These are phyloP conservation scores for Pygoscelis antarcticus DNA, from an alignment of 2,113 vertebrate species.

Conservation along the genomic window DNA sequence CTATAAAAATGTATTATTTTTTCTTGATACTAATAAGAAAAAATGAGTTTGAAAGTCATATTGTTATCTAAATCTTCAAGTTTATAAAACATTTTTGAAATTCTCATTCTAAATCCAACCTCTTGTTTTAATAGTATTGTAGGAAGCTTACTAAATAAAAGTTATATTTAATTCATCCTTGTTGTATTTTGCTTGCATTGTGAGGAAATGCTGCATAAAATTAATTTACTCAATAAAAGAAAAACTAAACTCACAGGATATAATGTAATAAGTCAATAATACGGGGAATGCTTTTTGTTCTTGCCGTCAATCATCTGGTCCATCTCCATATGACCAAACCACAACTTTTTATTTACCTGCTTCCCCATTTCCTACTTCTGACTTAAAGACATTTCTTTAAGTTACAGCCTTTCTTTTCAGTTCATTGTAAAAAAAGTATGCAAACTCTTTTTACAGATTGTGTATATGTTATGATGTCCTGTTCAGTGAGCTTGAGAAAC, in stretches of 20 bases:
- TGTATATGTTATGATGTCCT: background rate
- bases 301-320: background rate
- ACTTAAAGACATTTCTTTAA: background rate
- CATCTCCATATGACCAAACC: background rate
- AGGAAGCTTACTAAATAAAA: background rate
- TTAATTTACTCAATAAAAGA: background rate
- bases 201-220: background rate
- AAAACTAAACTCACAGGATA: background rate
- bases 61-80: background rate
- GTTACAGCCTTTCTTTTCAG: background rate
- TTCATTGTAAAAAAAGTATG: background rate
- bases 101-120: background rate
- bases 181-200: background rate
- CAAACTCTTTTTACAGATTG: background rate
- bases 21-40: background rate
- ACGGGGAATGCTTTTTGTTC: background rate
- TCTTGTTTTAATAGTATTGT: background rate
- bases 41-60: background rate
- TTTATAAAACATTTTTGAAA: background rate
- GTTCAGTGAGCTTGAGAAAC: background rate
- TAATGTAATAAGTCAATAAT: background rate
- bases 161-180: background rate
- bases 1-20: background rate
- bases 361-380: background rate
- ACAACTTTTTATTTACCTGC: background rate